Percentiles rank a stretch among this genome's conserved stretches.
These are phyloP conservation scores for Corythornis leucogaster DNA, from an alignment of 2,797 vertebrate species.

Conservation along the genomic window DNA sequence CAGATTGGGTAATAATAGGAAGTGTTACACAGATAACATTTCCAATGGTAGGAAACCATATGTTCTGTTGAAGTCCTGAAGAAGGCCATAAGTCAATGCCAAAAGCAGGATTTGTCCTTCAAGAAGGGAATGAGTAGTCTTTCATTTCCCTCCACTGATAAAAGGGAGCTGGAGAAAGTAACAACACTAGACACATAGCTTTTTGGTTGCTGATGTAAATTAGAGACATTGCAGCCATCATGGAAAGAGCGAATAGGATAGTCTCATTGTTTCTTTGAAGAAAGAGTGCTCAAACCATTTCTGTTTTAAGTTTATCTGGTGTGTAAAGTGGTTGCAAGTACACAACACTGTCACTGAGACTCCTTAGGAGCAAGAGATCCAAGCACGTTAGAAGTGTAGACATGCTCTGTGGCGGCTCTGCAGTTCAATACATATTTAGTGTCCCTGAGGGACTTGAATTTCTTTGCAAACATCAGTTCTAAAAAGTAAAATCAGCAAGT, in stretches of 20 bases:
- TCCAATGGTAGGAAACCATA: not conserved
- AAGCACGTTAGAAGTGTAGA: not conserved
- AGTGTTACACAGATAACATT: not conserved
- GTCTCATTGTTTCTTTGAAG: not conserved
- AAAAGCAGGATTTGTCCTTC: not conserved
- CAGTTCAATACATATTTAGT: not conserved
- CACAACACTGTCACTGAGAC: not conserved
- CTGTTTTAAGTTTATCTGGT: not conserved
- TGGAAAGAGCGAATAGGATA: not conserved
- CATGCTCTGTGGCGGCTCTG: not conserved
- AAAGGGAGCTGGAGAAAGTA: not conserved
- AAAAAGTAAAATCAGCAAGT: slow-evolving; percentile 12
- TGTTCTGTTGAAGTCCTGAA: not conserved
- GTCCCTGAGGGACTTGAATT: not conserved
- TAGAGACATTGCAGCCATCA: not conserved
- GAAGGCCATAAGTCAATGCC: not conserved
- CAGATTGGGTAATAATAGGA: not conserved
- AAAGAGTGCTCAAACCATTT: not conserved
- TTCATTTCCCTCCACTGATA: not conserved
- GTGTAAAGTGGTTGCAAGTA: not conserved
- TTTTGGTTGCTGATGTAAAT: not conserved
- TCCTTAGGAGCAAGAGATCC: not conserved
- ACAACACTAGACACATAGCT: not conserved
- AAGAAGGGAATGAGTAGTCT: not conserved
- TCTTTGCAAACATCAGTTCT: slow-evolving; percentile 14